phyloP scores from a whole-genome alignment of 2,797 vertebrate species.

The Echeneis naucrates region DNA sequence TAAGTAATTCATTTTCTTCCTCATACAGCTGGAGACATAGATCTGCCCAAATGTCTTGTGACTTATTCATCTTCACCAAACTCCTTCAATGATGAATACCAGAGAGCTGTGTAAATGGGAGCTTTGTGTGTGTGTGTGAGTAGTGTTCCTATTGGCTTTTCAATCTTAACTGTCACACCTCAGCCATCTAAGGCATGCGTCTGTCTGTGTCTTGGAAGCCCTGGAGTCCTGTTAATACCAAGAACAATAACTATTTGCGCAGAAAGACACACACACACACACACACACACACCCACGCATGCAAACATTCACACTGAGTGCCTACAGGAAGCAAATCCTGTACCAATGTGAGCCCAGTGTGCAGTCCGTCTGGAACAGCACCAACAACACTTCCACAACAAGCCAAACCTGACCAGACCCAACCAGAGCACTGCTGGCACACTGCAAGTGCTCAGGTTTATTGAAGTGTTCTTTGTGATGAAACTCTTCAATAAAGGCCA shows the following conservation, averaged over 20 bases:
- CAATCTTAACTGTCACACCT: constrained; percentile 59
- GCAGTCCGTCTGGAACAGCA: constrained; percentile 52
- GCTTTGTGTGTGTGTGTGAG: constrained; percentile 24
- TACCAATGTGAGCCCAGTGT: constrained; percentile 61
- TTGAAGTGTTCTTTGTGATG: constrained; percentile 16
- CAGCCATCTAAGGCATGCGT: constrained; percentile 58
- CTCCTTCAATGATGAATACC: constrained; percentile 56
- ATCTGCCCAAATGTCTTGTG: constrained; percentile 51
- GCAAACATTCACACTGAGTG: constrained; percentile 16
- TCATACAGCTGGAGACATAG: constrained; percentile 38
- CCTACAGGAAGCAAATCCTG: constrained; percentile 42
- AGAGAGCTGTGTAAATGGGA: constrained; percentile 53
- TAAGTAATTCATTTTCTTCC: constrained; percentile 41
- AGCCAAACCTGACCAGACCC: constrained; percentile 63
- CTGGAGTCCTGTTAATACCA: constrained; percentile 59
- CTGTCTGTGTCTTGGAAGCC: constrained; percentile 52
- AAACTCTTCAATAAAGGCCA: constrained; percentile 36
- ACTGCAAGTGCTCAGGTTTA: constrained; percentile 31
- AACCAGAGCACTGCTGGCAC: constrained; percentile 55
- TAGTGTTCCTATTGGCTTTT: constrained; percentile 47
- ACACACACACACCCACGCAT: constrained; percentile 12
- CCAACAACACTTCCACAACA: constrained; percentile 49
- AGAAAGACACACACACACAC: constrained; percentile 22
- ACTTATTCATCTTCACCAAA: constrained; percentile 61
- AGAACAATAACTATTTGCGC: constrained; percentile 54